phyloP scores from a whole-genome alignment of 2,888 invertebrate genomes.

The Timema cristinae region DNA sequence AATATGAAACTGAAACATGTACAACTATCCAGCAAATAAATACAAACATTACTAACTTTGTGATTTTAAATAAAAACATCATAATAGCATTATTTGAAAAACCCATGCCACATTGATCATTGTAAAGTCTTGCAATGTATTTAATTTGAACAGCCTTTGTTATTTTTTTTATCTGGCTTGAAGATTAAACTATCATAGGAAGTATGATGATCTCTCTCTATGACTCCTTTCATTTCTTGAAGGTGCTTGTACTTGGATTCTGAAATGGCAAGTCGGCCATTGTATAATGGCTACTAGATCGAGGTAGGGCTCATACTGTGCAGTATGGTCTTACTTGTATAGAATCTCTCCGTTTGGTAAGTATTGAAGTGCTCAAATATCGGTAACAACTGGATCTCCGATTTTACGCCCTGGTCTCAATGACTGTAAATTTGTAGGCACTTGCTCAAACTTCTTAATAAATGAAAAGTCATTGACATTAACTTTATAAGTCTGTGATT shows the following conservation, averaged over 20 bases:
- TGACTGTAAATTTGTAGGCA: not conserved
- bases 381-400: not conserved
- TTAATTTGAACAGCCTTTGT: no score
- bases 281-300: not conserved
- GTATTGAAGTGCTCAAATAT: not conserved
- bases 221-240: not conserved
- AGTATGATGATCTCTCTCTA: not conserved
- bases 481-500: slow-evolving; percentile 4
- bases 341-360: not conserved
- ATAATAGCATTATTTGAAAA: no score
- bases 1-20: no score
- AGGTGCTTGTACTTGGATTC: not conserved
- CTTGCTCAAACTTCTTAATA: not conserved
- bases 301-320: not conserved
- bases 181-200: not conserved
- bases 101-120: no score
- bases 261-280: not conserved
- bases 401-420: not conserved
- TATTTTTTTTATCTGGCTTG: no score
- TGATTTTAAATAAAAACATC: no score
- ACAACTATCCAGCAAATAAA: no score
- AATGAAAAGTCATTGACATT: not conserved
- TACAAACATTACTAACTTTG: no score
- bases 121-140: no score
- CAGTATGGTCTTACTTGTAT: slow-evolving; percentile 2